Base-by-base conservation (phyloP, 2,888 invertebrate species). In the Trilocha varians region DNA sequence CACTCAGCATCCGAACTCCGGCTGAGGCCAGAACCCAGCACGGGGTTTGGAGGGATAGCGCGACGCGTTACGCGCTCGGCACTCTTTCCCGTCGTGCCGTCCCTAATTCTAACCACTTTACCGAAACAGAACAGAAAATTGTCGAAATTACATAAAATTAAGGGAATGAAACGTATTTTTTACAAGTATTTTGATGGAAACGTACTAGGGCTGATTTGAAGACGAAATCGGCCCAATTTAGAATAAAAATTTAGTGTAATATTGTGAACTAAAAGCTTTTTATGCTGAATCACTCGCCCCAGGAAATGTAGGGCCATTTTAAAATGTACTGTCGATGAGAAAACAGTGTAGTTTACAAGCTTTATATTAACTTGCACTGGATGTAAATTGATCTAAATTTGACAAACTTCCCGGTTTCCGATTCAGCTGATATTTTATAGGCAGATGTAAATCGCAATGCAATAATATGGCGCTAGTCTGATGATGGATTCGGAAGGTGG, bases 241-340 rank as follows among this genome's bases (percentile, higher is more conserved):
- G 56, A 56, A 48, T 57, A 45, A 54, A 56, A 56, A 47, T 47
- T 51, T 54, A 51, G 59, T 55, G 61, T 65, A 62, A 62, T 62
- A 55, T 49, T 46, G 43, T 32, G 36, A 47, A 50, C 59, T 67
- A 66, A 68, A 68, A 63, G 69, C 18, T 18, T 18, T 18, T 18
- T 5, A 18, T 18, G 65, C 52, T 56, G 47, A 58, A 45, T 69
- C 68, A 70, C 67, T 62, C 64, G 54, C 40, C 44, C 41, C 48
- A 65, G 60, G 63, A 65, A 66, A 56, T 48, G 50, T 46, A 53
- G 64, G 60, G 60, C 57, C 53, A 61, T 68, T 70, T 69, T 63
- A 68, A 69, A 69, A 45, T 50, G 59, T 64, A 68, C 62, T 55
- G 54, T 57, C 52, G n/a, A n/a, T n/a, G n/a, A n/a, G n/a, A n/a